A percentile compares a stretch with the other conserved stretches of the same genome.
Evolutionary conservation across 2,888 invertebrate species (phyloP).

Genomic region (Onthophagus sagittarius): DNA sequence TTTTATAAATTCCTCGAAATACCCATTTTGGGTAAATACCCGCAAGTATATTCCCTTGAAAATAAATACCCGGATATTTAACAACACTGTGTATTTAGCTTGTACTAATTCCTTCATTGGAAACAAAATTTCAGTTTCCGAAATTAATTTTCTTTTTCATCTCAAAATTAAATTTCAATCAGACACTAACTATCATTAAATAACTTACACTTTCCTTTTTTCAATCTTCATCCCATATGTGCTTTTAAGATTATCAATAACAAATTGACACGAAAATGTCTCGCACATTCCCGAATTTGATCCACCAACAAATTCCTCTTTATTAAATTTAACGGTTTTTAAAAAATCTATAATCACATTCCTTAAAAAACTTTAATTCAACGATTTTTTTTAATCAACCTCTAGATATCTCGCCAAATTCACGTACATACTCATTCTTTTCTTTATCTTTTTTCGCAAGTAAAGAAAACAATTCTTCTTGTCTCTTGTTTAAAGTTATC

Average conservation of each 20-base stretch:
- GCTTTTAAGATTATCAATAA: background rate
- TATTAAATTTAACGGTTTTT: slow-evolving; percentile 3
- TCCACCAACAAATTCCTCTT: background rate
- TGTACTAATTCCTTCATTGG: no score
- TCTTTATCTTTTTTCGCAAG: slow-evolving; percentile 55
- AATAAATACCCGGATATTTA: no score
- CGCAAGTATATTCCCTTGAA: no score
- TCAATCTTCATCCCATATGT: background rate
- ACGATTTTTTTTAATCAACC: slow-evolving; percentile 39
- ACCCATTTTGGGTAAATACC: no score
- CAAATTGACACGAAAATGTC: background rate
- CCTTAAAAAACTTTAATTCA: background rate
- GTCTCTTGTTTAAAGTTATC: slow-evolving; percentile 49
- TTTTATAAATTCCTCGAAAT: no score
- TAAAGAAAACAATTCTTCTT: slow-evolving; percentile 46
- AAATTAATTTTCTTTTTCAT: no score
- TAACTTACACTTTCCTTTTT: background rate
- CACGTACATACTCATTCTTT: slow-evolving; percentile 53
- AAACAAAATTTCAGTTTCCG: no score
- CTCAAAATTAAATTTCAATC: no score
- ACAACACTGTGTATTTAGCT: no score
- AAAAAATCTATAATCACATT: slow-evolving; percentile 6
- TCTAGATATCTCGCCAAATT: slow-evolving; percentile 50
- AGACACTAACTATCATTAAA: no score
- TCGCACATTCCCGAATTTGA: background rate